phyloP scores from a whole-genome alignment of 2,113 vertebrate genomes.

The Crotalus tigris region DNA sequence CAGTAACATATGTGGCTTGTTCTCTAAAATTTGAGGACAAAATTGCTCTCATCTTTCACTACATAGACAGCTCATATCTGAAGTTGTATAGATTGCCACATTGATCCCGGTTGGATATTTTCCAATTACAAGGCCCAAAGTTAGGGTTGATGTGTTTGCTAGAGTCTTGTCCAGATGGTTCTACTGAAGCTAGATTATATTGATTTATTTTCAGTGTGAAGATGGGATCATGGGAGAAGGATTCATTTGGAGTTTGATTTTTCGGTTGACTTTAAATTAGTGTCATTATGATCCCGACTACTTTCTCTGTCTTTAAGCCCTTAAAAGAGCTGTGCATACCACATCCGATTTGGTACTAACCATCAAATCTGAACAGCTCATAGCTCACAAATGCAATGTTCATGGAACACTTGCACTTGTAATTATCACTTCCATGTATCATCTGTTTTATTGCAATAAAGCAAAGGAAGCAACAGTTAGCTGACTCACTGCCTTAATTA shows the following conservation, averaged over 20 bases:
- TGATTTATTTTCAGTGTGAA: background rate
- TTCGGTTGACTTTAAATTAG: background rate
- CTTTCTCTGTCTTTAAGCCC: background rate
- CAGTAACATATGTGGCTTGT: background rate
- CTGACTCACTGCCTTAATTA: slow-evolving; percentile 26
- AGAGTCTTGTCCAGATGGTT: background rate
- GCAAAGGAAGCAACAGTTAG: slow-evolving; percentile 29
- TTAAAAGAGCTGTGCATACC: background rate
- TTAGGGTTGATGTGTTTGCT: background rate
- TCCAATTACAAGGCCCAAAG: background rate
- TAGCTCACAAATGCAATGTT: background rate
- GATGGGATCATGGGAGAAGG: background rate
- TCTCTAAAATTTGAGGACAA: background rate
- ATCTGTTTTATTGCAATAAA: slow-evolving; percentile 34
- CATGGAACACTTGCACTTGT: background rate
- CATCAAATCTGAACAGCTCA: background rate
- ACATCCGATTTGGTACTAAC: background rate
- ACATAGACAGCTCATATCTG: background rate
- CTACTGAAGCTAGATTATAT: background rate
- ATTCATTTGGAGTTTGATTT: background rate
- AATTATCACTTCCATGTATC: slow-evolving; percentile 1
- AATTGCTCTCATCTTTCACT: background rate
- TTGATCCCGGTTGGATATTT: background rate
- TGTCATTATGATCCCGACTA: background rate
- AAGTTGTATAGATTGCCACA: background rate